Percentiles rank a stretch among this genome's conserved stretches.
phyloP scores from a whole-genome alignment of 2,888 invertebrate species.

The Autographa pulchrina region DNA sequence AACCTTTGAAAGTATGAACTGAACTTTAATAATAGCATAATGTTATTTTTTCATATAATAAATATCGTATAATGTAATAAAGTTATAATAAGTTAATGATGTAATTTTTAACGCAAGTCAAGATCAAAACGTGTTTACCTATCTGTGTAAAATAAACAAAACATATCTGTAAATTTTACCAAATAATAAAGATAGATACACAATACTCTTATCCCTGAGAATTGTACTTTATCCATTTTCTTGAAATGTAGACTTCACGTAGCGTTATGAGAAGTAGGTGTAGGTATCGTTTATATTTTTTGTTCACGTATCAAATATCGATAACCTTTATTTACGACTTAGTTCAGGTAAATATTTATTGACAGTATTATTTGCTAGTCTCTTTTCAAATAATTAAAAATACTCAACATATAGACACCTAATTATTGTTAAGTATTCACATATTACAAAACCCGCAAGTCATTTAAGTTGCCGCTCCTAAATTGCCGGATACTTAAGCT shows the following conservation, averaged over 20 bases:
- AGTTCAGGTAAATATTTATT: neutral
- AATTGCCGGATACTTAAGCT: slow-evolving; percentile 45
- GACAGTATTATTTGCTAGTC: no score
- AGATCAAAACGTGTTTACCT: neutral
- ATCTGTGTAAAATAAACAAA: neutral
- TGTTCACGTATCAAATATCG: neutral
- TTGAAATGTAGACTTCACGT: neutral
- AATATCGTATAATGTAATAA: no score
- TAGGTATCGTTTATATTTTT: slow-evolving; percentile 4
- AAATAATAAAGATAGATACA: neutral
- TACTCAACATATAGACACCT: neutral
- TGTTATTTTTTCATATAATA: no score
- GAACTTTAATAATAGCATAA: no score
- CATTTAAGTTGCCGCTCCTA: slow-evolving; percentile 32
- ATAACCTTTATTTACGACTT: neutral
- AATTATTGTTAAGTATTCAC: neutral
- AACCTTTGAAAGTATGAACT: no score
- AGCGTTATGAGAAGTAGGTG: neutral
- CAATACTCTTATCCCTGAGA: neutral
- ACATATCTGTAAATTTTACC: neutral
- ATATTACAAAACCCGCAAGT: slow-evolving; percentile 15
- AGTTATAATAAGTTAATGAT: neutral
- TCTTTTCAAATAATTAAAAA: neutral
- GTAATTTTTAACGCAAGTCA: neutral
- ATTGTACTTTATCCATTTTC: slow-evolving; percentile 1